Evolutionary conservation across 2,888 invertebrate species (phyloP).

Genomic region (Dryomyza anilis): DNA sequence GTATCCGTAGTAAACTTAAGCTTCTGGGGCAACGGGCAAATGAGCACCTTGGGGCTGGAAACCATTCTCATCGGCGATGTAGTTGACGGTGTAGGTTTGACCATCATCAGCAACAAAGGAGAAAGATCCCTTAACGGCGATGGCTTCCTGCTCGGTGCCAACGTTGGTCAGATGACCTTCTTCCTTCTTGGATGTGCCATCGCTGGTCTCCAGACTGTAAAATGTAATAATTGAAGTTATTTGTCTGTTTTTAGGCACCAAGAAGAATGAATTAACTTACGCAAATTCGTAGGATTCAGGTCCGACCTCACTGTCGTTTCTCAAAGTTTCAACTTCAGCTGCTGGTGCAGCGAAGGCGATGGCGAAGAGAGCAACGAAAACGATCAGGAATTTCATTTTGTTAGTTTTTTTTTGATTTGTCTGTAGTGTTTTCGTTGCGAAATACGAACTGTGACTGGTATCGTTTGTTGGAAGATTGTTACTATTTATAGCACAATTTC

Average conservation of each 20-base stretch:
- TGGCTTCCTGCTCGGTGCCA: conserved; percentile 64
- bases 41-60: conserved; percentile 64
- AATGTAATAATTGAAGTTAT: too few species aligned
- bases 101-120: conserved; percentile 66
- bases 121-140: conserved; percentile 64
- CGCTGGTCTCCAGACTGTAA: conserved; percentile 64
- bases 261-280: too few species aligned
- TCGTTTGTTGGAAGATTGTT: too few species aligned
- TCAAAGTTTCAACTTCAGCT: conserved; percentile 62
- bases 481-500: too few species aligned
- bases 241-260: too few species aligned
- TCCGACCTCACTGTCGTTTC: conserved; percentile 63
- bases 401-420: background rate
- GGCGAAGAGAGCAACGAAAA: conserved; percentile 48
- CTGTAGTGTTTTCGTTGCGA: background rate
- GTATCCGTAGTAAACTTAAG: too few species aligned
- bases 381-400: conserved; percentile 51
- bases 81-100: conserved; percentile 65
- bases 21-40: conserved; percentile 61
- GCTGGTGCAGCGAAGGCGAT: conserved; percentile 44
- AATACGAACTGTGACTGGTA: background rate
- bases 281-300: conserved; percentile 61
- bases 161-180: conserved; percentile 63
- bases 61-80: conserved; percentile 58
- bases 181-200: conserved; percentile 64